Conservation (phyloP, 2,113 vertebrate genomes). For the Corythornis cristatus region DNA sequence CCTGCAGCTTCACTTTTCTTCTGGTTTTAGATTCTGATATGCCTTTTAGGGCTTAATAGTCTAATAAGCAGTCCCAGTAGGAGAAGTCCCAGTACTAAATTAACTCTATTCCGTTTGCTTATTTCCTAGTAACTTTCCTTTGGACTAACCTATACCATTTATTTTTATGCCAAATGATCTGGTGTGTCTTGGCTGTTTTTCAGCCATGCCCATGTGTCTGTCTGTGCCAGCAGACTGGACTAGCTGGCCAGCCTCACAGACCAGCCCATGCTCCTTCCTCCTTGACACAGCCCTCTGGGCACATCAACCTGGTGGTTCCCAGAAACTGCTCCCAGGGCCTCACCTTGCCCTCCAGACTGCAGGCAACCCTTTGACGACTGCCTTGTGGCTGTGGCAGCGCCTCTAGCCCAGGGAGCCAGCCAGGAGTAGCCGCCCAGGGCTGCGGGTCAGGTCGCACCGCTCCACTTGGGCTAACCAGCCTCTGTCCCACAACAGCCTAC, state of each 20-base stretch:
- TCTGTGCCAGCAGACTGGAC: rapidly evolving
- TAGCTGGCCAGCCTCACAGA: rapidly evolving
- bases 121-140: background rate
- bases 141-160: too few relatives aligned
- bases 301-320: background rate
- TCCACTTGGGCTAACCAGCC: background rate
- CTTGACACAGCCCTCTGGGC: background rate
- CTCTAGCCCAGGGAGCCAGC: rapidly evolving
- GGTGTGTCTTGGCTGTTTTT: background rate
- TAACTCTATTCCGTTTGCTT: background rate
- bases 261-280: rapidly evolving
- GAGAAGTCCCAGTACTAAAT: background rate
- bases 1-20: background rate
- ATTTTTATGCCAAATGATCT: background rate
- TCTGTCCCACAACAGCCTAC: too few relatives aligned
- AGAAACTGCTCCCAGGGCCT: background rate
- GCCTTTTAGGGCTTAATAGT: background rate
- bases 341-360: rapidly evolving
- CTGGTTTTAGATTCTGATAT: background rate
- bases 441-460: background rate
- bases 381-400: rapidly evolving
- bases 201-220: rapidly evolving
- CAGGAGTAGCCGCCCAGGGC: background rate
- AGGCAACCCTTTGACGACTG: background rate
- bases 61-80: background rate